These are phyloP conservation scores for Potamilus streckersoni DNA, from an alignment of 1,140 invertebrate species.

Conservation along the genomic window DNA sequence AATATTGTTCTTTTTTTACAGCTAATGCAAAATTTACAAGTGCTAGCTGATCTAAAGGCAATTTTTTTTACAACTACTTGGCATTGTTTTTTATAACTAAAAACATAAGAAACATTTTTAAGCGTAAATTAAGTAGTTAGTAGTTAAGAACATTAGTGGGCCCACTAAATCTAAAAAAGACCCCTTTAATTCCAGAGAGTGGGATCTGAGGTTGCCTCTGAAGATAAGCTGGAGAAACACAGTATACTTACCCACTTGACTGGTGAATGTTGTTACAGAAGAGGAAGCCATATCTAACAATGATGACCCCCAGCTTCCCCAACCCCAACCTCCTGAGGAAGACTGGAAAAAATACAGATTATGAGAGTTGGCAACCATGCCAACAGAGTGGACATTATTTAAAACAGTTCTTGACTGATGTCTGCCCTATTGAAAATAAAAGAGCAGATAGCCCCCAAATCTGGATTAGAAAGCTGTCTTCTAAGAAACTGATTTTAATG, in stretches of 20 bases:
- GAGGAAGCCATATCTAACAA: conserved; percentile 79
- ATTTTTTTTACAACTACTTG: neutral
- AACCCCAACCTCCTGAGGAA: conserved; percentile 71
- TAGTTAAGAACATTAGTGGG: neutral
- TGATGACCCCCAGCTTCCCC: conserved; percentile 77
- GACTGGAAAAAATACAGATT: conserved; percentile 13
- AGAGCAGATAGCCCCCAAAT: too few species aligned
- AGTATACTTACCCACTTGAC: conserved; percentile 74
- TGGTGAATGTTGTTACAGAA: conserved; percentile 80
- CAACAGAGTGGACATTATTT: neutral
- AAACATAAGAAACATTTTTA: neutral
- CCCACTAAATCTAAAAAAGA: neutral
- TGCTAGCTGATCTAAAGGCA: too few species aligned
- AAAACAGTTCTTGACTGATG: neutral
- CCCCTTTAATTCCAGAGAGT: neutral
- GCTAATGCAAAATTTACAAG: too few species aligned
- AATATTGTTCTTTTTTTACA: too few species aligned
- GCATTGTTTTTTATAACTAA: neutral
- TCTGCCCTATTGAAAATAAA: too few species aligned
- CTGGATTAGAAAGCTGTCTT: too few species aligned
- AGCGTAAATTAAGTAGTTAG: neutral
- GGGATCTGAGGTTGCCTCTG: neutral
- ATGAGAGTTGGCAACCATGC: neutral
- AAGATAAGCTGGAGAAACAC: neutral
- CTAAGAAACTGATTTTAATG: too few species aligned